These are phyloP conservation scores for Chloroclysta siterata DNA, from an alignment of 2,888 invertebrate genomes.

Conservation along the genomic window DNA sequence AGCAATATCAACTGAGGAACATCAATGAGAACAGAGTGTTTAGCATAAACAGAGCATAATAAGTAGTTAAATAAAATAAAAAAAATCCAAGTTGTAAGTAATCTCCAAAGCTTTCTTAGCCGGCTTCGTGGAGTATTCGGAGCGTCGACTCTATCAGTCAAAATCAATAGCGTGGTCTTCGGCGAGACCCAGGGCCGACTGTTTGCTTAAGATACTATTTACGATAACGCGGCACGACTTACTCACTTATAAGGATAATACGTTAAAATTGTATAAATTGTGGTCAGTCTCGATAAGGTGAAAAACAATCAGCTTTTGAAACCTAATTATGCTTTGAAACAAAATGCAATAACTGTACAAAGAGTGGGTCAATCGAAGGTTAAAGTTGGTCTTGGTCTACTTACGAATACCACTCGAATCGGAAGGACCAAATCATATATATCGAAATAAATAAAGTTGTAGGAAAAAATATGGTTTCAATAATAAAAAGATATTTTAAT, in stretches of 20 bases:
- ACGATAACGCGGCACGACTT: constrained; percentile 55
- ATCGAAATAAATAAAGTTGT: neutral
- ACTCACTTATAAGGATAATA: constrained; percentile 37
- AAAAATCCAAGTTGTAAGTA: constrained; percentile 13
- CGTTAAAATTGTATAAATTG: constrained; percentile 32
- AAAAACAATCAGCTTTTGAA: constrained; percentile 24
- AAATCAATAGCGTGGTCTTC: constrained; percentile 64
- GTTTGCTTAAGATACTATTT: constrained; percentile 65
- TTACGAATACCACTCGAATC: neutral
- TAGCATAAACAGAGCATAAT: too few relatives aligned
- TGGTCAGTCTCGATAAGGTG: constrained; percentile 22
- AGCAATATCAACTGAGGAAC: neutral
- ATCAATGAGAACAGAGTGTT: neutral
- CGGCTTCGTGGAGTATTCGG: constrained; percentile 38
- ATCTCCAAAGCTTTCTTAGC: constrained; percentile 28
- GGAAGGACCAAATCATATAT: neutral
- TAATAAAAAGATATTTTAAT: neutral
- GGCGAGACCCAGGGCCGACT: constrained; percentile 52
- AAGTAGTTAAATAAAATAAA: neutral
- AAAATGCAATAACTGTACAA: constrained; percentile 8
- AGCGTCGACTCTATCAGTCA: constrained; percentile 64
- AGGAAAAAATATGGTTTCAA: neutral
- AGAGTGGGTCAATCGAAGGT: neutral
- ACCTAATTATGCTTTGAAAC: constrained; percentile 3
- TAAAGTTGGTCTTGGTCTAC: neutral